These are phyloP conservation scores for Melangyna quadrimaculata DNA, from an alignment of 2,888 invertebrate species.

Conservation along the genomic window DNA sequence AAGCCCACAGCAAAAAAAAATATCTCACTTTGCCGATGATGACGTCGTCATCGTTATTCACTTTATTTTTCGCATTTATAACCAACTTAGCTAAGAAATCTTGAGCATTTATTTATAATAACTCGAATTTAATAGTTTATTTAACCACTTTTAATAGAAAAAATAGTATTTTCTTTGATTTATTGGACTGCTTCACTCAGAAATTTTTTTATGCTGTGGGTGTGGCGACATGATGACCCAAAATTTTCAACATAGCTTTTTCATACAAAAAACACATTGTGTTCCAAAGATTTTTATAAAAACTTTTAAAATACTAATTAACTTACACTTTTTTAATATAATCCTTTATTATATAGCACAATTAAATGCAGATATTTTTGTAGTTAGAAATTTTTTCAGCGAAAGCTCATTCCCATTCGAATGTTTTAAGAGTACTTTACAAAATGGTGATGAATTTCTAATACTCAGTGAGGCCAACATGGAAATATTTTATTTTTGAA, in stretches of 20 bases:
- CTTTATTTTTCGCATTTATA: slow-evolving; percentile 19
- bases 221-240: slow-evolving; percentile 78
- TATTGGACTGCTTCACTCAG: slow-evolving; percentile 31
- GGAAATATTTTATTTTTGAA: slow-evolving; percentile 29
- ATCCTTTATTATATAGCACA: slow-evolving; percentile 48
- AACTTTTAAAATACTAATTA: slow-evolving; percentile 58
- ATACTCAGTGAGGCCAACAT: slow-evolving; percentile 60
- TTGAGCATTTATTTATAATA: not conserved
- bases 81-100: not conserved
- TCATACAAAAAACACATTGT: slow-evolving; percentile 55
- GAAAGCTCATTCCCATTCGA: slow-evolving; percentile 71
- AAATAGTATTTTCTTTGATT: not conserved
- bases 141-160: slow-evolving; percentile 4
- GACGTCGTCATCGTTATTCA: slow-evolving; percentile 60
- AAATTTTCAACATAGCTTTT: slow-evolving; percentile 74
- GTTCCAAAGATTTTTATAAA: slow-evolving; percentile 26
- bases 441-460: slow-evolving; percentile 74
- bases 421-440: slow-evolving; percentile 76
- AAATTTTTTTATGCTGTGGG: slow-evolving; percentile 73
- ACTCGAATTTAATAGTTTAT: not conserved
- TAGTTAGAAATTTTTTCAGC: slow-evolving; percentile 52
- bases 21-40: slow-evolving; percentile 65
- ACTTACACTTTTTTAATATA: slow-evolving; percentile 74
- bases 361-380: slow-evolving; percentile 40
- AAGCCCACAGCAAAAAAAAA: slow-evolving; percentile 27